These are phyloP conservation scores for Heteromurus nitidus DNA, from an alignment of 2,888 invertebrate species.

Conservation along the genomic window DNA sequence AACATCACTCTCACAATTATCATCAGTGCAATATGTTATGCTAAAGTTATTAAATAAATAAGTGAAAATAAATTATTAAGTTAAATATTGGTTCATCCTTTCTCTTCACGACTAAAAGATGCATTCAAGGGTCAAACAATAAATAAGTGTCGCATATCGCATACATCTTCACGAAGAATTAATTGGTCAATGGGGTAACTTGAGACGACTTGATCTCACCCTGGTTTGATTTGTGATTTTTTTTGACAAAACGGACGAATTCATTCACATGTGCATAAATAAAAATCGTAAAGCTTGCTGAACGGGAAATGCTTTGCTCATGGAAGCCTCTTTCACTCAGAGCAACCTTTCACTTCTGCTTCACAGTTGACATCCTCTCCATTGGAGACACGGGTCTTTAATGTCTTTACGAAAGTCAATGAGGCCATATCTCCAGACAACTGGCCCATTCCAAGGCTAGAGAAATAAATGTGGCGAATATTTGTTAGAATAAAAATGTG, in stretches of 20 bases:
- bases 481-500: too few species aligned
- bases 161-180: background rate
- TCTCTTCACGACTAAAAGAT: slow-evolving; percentile 11
- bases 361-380: slow-evolving; percentile 73
- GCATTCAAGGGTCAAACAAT: slow-evolving; percentile 31
- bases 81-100: background rate
- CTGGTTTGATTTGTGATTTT: background rate
- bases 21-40: background rate
- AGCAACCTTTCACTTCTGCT: slow-evolving; percentile 64
- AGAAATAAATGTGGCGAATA: background rate
- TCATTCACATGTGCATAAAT: too few species aligned
- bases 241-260: too few species aligned
- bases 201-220: too few species aligned
- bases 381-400: slow-evolving; percentile 67
- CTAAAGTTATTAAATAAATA: too few species aligned
- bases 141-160: too few species aligned
- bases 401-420: slow-evolving; percentile 66
- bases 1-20: too few species aligned
- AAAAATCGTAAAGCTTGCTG: background rate
- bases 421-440: slow-evolving; percentile 67
- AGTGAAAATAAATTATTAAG: too few species aligned
- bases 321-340: slow-evolving; percentile 19
- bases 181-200: slow-evolving; percentile 11
- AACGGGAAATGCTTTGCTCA: too few species aligned
- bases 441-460: slow-evolving; percentile 72